Evolutionary conservation across 1,140 invertebrate genomes (phyloP).

Genomic region (Hylaeus volcanicus): DNA sequence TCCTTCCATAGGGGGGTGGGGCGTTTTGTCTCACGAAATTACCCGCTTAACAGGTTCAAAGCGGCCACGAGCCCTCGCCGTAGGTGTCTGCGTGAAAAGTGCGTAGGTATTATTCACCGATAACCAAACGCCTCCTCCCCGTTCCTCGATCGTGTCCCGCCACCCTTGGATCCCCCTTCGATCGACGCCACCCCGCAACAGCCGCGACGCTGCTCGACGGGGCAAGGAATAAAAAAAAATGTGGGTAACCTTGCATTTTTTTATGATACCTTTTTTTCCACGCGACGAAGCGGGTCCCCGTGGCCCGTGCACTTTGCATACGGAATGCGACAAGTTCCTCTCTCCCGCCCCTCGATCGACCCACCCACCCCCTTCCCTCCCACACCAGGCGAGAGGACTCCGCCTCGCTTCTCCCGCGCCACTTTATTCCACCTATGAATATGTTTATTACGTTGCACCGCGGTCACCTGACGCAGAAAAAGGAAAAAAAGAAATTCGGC

Average conservation of each 20-base stretch:
- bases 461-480: conserved; percentile 53
- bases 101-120: conserved; percentile 51
- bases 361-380: conserved; percentile 16
- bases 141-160: background rate
- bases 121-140: conserved; percentile 43
- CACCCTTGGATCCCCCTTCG: conserved; percentile 1
- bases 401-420: conserved; percentile 24
- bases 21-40: conserved; percentile 39
- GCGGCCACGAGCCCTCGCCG: conserved; percentile 23
- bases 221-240: conserved; percentile 64
- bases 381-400: background rate
- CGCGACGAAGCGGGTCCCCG: conserved; percentile 40
- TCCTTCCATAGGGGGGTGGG: background rate
- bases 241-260: conserved; percentile 74
- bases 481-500: conserved; percentile 39
- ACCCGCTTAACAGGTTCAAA: conserved; percentile 43
- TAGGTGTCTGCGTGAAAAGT: conserved; percentile 47
- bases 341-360: conserved; percentile 32
- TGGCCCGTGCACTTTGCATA: conserved; percentile 68
- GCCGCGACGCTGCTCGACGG: conserved; percentile 23
- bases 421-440: conserved; percentile 63
- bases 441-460: conserved; percentile 67
- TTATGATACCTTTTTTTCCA: conserved; percentile 62
- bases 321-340: conserved; percentile 61
- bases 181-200: conserved; percentile 22